These are phyloP conservation scores for Microvelia longipes DNA, from an alignment of 1,140 invertebrate genomes.

Conservation along the genomic window DNA sequence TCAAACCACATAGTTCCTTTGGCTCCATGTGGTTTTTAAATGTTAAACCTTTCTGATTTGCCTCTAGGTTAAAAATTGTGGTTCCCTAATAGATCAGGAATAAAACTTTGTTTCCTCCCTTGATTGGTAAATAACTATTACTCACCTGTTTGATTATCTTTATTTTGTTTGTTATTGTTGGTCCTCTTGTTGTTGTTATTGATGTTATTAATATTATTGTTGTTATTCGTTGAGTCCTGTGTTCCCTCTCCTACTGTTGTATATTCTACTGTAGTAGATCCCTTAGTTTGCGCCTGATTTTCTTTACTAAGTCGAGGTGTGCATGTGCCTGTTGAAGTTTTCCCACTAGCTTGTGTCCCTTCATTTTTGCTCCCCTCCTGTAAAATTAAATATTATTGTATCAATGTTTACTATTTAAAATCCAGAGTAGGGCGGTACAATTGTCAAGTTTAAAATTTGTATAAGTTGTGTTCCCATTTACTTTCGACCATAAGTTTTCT, in stretches of 20 bases:
- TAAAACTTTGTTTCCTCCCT: too few relatives aligned
- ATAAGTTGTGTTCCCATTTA: neutral
- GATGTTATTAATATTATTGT: conserved; percentile 25
- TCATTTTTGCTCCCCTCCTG: conserved; percentile 45
- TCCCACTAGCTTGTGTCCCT: conserved; percentile 54
- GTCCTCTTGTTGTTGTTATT: conserved; percentile 19
- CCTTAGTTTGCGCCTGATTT: conserved; percentile 8
- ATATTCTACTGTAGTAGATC: neutral
- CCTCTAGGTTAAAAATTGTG: too few relatives aligned
- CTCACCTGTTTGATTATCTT: neutral
- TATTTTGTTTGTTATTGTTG: neutral
- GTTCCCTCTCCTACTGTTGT: neutral
- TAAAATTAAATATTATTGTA: too few relatives aligned
- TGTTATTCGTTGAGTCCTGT: conserved; percentile 22
- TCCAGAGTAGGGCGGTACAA: conserved; percentile 7
- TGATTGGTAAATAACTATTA: too few relatives aligned
- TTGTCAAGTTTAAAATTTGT: neutral
- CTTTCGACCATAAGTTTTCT: neutral
- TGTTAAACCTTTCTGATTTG: too few relatives aligned
- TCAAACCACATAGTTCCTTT: too few relatives aligned
- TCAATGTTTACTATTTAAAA: neutral
- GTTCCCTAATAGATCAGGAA: too few relatives aligned
- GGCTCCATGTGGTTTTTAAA: too few relatives aligned
- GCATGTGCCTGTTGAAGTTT: conserved; percentile 25
- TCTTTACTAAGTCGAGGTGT: conserved; percentile 21